phyloP scores from a whole-genome alignment of 2,797 vertebrate species.

The Pseudopleuronectes americanus region DNA sequence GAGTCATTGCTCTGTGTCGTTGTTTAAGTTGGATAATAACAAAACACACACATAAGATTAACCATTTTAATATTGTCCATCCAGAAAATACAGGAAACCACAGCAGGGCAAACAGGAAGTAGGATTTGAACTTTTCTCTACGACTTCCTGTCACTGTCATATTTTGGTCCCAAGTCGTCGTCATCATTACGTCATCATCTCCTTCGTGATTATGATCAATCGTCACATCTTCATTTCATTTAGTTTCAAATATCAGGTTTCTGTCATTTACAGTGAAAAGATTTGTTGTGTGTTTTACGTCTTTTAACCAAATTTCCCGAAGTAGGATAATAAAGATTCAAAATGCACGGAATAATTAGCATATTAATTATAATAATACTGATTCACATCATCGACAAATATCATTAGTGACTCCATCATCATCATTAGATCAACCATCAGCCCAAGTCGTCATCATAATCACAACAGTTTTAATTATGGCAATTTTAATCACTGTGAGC shows the following conservation, averaged over 20 bases:
- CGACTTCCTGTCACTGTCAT: constrained; percentile 50
- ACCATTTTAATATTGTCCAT: constrained; percentile 69
- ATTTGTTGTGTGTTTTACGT: constrained; percentile 46
- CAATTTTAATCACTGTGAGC: constrained; percentile 33
- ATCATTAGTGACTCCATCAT: constrained; percentile 16
- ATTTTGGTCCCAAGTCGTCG: constrained; percentile 50
- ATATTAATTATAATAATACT: constrained; percentile 52
- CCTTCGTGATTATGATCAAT: constrained; percentile 13
- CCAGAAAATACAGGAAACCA: constrained; percentile 69
- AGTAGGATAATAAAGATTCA: constrained; percentile 47
- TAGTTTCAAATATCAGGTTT: constrained; percentile 22
- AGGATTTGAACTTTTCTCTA: constrained; percentile 27
- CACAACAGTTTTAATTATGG: constrained; percentile 35
- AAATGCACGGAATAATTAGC: constrained; percentile 51
- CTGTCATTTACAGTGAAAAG: neutral
- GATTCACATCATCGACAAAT: constrained; percentile 59
- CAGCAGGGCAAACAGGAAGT: constrained; percentile 72
- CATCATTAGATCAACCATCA: constrained; percentile 8
- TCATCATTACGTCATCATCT: neutral
- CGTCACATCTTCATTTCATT: constrained; percentile 22
- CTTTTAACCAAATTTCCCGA: constrained; percentile 53
- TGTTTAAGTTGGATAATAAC: too few species aligned
- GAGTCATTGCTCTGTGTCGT: neutral
- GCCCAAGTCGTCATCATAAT: constrained; percentile 32
- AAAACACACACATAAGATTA: constrained; percentile 36